Percentiles rank a stretch among this genome's conserved stretches.
Conservation (phyloP, 2,888 invertebrate genomes). For the Ischnus inquisitorius region DNA sequence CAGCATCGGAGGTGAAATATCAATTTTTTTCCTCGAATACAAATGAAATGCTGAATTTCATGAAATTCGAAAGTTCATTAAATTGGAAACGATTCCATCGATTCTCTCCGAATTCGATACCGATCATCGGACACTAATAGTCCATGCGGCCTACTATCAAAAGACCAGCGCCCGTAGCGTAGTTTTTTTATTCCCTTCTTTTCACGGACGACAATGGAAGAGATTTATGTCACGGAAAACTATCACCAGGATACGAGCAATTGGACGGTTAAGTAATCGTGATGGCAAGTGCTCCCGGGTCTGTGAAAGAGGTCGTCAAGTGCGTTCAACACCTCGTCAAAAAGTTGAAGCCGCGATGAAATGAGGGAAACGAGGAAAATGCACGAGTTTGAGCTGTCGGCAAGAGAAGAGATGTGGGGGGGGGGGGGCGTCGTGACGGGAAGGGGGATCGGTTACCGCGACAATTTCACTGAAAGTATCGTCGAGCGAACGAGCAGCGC, state of each 20-base stretch:
- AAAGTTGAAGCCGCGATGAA: constrained; percentile 34
- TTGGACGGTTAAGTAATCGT: constrained; percentile 20
- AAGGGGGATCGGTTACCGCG: constrained; percentile 8
- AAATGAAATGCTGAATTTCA: too few species aligned
- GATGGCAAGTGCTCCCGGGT: not conserved
- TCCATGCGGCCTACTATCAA: too few species aligned
- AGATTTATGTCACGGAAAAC: not conserved
- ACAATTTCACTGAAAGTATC: constrained; percentile 68
- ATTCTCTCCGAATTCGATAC: too few species aligned
- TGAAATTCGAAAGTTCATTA: too few species aligned
- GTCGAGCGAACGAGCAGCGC: constrained; percentile 4
- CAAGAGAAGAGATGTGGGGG: not conserved
- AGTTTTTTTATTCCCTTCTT: too few species aligned
- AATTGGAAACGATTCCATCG: too few species aligned
- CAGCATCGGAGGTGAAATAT: too few species aligned
- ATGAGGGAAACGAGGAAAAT: constrained; percentile 8
- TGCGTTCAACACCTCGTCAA: constrained; percentile 48
- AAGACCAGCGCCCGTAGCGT: too few species aligned
- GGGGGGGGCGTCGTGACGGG: not conserved
- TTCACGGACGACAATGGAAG: not conserved
- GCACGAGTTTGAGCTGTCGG: not conserved
- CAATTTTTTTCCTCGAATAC: too few species aligned
- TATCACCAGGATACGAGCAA: not conserved
- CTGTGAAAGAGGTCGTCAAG: constrained; percentile 26
- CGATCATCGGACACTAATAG: too few species aligned